Conservation (phyloP, 2,888 invertebrate species). For the Physocephala rufipes region DNA sequence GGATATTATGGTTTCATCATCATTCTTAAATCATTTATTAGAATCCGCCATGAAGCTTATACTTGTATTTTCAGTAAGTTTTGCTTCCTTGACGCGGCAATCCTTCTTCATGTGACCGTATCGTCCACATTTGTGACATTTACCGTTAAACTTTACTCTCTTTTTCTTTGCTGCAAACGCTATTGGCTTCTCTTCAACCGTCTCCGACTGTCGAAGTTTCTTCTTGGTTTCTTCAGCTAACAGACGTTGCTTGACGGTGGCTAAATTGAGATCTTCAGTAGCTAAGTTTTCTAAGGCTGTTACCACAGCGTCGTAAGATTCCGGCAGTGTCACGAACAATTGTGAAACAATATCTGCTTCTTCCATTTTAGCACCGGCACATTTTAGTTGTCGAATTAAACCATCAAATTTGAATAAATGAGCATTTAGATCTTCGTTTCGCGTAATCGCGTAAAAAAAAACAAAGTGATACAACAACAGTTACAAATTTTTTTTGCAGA, state of each 20-base stretch:
- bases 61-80: not conserved
- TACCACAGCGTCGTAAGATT: constrained; percentile 37
- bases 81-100: constrained; percentile 30
- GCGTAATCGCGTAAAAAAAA: too few species aligned
- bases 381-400: too few species aligned
- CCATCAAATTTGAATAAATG: constrained; percentile 12
- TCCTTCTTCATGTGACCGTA: constrained; percentile 36
- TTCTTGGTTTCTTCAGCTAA: constrained; percentile 34
- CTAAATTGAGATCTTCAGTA: constrained; percentile 32
- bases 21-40: not conserved
- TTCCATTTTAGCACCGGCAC: too few species aligned
- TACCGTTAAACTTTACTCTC: too few species aligned
- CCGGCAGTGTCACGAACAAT: not conserved
- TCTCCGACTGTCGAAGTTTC: too few species aligned
- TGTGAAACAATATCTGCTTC: too few species aligned
- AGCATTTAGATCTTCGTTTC: too few species aligned
- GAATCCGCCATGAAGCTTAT: not conserved
- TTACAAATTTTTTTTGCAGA: too few species aligned
- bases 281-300: constrained; percentile 39
- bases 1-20: constrained; percentile 8
- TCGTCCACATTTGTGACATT: constrained; percentile 25
- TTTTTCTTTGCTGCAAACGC: constrained; percentile 2
- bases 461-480: too few species aligned
- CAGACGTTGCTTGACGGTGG: constrained; percentile 34
- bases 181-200: constrained; percentile 12